Evolutionary conservation across 2,888 invertebrate genomes (phyloP), one percentile per base, ranked within the genome.

Genomic region (Heliconius aoede): DNA sequence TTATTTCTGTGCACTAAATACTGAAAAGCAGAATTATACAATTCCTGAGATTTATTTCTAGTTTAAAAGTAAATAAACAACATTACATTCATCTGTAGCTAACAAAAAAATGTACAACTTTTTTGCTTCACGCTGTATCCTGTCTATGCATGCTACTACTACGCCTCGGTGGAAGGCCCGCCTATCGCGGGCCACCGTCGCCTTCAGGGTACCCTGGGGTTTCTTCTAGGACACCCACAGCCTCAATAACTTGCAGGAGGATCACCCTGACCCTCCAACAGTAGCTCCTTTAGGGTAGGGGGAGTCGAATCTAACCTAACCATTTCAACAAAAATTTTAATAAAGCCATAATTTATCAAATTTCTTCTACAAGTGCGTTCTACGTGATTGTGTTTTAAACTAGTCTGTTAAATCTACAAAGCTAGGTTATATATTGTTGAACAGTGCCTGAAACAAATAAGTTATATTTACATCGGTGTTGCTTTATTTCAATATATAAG

Each of bases 371-470:
- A 21, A 40, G 36, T 61, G 58, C 7, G 51, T 55, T 21, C 4
- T 73, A 61, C 40, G 74, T 75, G 62, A 58, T 73, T 75, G 79
- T 78, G 80, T 80, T 79, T 77, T 72, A 78, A 80, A 75, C 81
- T 82, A 82, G 81, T 82, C 82, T 75, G 72, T 74, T 78, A 72
- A 71, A 28, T 24, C 58, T 58, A 74, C 65, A 67, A 74, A 24
- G 74, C 61, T 79, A 74, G 73, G 76, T 72, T 72, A 72, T 69
- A 69, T 55, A 55, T 76, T 72, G 71, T 76, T 75, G 51, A 77
- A 74, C 69, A 60, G 71, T 74, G 69, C 72, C 76, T 76, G 71
- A 72, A 62, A 69, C 62, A 64, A 69, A 75, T 71, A 71, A 65
- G 71, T 76, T 76, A 76, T 64, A 73, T 60, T 74, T 69, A 69